These are phyloP conservation scores for Gymnopithys bicolor DNA, from an alignment of 2,797 vertebrate species.

Conservation along the genomic window DNA sequence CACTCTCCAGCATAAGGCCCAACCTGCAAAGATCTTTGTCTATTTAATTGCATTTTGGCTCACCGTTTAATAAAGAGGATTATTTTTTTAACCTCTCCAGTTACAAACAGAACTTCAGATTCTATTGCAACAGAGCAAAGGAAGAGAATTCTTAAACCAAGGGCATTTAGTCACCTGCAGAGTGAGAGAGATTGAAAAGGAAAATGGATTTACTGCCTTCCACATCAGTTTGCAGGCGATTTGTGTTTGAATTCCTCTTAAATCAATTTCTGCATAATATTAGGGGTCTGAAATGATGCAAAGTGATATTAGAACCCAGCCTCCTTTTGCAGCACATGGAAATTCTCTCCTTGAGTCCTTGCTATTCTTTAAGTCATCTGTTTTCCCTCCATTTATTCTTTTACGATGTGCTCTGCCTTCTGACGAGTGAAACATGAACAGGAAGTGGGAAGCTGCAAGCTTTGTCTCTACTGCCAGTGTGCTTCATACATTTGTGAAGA, in stretches of 20 bases:
- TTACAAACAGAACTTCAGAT: conserved; percentile 35
- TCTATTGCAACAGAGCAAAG: not conserved
- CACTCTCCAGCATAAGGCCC: not conserved
- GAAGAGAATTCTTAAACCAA: conserved; percentile 30
- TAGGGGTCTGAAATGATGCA: not conserved
- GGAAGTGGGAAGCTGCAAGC: conserved; percentile 4
- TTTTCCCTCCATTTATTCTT: conserved; percentile 32
- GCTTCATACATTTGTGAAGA: conserved; percentile 55
- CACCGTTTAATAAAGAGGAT: conserved; percentile 10
- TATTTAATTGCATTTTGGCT: conserved; percentile 26
- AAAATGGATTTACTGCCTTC: conserved; percentile 45
- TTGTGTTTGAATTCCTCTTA: conserved; percentile 42
- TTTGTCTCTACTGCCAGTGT: conserved; percentile 16
- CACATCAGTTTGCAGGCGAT: conserved; percentile 18
- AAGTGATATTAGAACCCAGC: not conserved
- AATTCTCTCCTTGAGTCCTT: not conserved
- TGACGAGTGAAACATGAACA: not conserved
- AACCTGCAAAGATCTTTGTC: conserved; percentile 1
- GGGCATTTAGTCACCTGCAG: conserved; percentile 36
- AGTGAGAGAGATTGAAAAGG: not conserved
- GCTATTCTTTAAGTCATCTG: not conserved
- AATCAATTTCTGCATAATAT: conserved; percentile 25
- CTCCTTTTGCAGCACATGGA: not conserved
- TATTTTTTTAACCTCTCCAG: conserved; percentile 47
- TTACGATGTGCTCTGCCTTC: not conserved